Evolutionary conservation across 2,113 vertebrate species (phyloP).

Genomic region (Oceanodroma tethys): DNA sequence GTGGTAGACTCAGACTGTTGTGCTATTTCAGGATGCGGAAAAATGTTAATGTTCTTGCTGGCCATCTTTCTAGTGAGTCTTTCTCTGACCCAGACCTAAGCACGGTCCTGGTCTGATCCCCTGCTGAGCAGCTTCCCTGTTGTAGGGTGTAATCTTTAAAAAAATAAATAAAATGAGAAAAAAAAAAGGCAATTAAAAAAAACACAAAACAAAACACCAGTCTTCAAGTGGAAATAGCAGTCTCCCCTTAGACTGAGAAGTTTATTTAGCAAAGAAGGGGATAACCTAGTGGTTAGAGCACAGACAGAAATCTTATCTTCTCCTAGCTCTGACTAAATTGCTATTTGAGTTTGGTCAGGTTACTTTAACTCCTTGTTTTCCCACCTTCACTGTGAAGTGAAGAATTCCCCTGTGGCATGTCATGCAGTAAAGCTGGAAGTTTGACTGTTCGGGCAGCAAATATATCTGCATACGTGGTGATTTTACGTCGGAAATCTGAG

Average conservation of each 20-base stretch:
- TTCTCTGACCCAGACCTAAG: neutral
- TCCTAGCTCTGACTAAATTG: neutral
- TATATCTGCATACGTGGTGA: neutral
- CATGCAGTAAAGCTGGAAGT: neutral
- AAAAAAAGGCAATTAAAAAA: neutral
- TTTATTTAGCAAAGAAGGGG: constrained; percentile 15
- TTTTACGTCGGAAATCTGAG: neutral
- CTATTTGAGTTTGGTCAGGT: neutral
- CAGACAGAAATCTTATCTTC: constrained; percentile 24
- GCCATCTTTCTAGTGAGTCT: neutral
- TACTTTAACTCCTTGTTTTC: constrained; percentile 28
- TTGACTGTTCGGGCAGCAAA: neutral
- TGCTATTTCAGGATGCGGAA: neutral
- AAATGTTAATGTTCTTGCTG: neutral
- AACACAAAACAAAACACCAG: neutral
- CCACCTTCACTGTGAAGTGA: neutral
- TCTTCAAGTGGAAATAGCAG: neutral
- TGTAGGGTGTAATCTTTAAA: neutral
- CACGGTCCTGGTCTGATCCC: neutral
- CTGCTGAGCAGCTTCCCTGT: neutral
- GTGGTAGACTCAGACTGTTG: neutral
- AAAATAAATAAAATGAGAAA: neutral
- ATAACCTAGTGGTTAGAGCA: constrained; percentile 4
- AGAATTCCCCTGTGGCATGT: neutral
- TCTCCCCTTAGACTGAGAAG: neutral